Evolutionary conservation across 1,140 invertebrate species (phyloP).

Genomic region (Dufourea novaeangliae): DNA sequence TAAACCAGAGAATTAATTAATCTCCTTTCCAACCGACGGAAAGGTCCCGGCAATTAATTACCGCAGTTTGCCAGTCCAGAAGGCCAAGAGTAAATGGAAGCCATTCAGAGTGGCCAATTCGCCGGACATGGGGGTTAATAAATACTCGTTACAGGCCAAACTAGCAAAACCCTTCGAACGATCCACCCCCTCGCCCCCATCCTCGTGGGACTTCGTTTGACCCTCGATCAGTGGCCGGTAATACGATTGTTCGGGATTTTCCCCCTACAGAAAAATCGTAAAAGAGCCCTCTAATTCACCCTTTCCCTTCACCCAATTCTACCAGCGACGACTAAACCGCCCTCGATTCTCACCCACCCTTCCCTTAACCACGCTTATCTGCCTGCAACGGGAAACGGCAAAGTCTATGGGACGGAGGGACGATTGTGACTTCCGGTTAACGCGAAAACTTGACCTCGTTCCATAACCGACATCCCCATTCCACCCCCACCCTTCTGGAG

Average conservation of each 20-base stretch:
- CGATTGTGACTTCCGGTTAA: slow-evolving; percentile 58
- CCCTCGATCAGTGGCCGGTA: slow-evolving; percentile 15
- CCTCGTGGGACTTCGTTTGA: not conserved
- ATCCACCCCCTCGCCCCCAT: no score
- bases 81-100: not conserved
- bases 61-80: no score
- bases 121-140: slow-evolving; percentile 13
- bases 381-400: slow-evolving; percentile 39
- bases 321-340: slow-evolving; percentile 14
- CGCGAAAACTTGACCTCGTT: slow-evolving; percentile 42
- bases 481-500: not conserved
- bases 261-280: slow-evolving; percentile 26
- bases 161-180: not conserved
- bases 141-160: slow-evolving; percentile 20
- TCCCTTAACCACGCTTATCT: slow-evolving; percentile 61
- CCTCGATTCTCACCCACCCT: slow-evolving; percentile 46
- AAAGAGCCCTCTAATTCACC: slow-evolving; percentile 26
- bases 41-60: not conserved
- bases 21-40: no score
- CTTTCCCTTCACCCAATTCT: no score
- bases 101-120: not conserved
- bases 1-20: not conserved
- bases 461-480: no score
- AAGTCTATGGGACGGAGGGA: slow-evolving; percentile 38
- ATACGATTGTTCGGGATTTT: slow-evolving; percentile 34